phyloP scores from a whole-genome alignment of 1,140 invertebrate genomes.

The Vanessa tameamea region DNA sequence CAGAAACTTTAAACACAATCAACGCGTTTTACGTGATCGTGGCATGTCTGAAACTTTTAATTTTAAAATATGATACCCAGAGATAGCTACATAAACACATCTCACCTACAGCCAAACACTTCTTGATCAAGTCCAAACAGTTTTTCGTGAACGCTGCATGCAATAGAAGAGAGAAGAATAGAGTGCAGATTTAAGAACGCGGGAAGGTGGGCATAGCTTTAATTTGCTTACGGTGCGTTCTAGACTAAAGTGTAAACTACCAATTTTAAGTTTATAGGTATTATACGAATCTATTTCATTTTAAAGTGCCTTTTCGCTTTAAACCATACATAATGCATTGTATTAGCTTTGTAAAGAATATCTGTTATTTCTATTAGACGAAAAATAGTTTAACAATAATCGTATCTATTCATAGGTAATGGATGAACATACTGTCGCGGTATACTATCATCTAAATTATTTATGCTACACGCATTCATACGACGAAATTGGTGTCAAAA shows the following conservation, averaged over 20 bases:
- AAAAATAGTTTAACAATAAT: neutral
- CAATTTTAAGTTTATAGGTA: too few relatives aligned
- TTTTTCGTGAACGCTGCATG: constrained; percentile 88
- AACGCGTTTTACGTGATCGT: neutral
- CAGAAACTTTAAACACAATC: neutral
- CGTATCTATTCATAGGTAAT: neutral
- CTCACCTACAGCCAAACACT: constrained; percentile 87
- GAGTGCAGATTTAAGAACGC: constrained; percentile 61
- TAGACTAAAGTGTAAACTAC: constrained; percentile 14
- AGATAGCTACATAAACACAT: constrained; percentile 35
- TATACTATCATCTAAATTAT: constrained; percentile 12
- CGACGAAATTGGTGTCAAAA: constrained; percentile 15
- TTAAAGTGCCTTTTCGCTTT: neutral
- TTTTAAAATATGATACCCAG: neutral
- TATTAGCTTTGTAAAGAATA: neutral
- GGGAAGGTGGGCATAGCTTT: constrained; percentile 19
- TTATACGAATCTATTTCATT: neutral
- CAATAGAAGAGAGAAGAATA: constrained; percentile 78
- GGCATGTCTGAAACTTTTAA: too few relatives aligned
- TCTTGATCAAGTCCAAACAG: constrained; percentile 88
- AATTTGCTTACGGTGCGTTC: constrained; percentile 19
- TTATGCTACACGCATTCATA: neutral
- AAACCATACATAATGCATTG: neutral
- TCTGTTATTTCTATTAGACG: neutral
- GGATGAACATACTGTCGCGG: neutral